These are phyloP conservation scores for Camelus bactrianus DNA, from an alignment of 2,113 vertebrate species.

Conservation along the genomic window DNA sequence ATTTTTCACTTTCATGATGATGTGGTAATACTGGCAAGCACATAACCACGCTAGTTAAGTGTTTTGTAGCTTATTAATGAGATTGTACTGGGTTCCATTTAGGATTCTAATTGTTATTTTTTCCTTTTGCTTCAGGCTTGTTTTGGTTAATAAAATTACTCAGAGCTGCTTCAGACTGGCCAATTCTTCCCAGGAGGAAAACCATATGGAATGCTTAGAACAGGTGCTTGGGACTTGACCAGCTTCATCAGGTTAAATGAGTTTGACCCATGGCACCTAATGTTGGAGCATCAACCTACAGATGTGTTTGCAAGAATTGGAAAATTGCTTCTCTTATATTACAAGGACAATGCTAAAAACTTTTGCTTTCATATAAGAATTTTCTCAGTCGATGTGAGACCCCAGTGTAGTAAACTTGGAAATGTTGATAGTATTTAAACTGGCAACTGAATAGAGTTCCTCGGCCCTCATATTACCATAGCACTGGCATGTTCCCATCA, in stretches of 20 bases:
- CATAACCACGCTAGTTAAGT: neutral
- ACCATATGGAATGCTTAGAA: constrained; percentile 53
- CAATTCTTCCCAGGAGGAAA: constrained; percentile 63
- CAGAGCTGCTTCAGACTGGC: constrained; percentile 61
- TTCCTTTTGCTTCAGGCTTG: constrained; percentile 63
- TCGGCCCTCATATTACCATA: neutral
- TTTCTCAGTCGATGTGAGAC: neutral
- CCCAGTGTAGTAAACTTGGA: constrained; percentile 23
- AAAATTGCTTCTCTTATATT: constrained; percentile 52
- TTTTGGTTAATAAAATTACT: constrained; percentile 63
- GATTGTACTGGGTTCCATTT: constrained; percentile 54
- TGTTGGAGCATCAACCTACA: constrained; percentile 10
- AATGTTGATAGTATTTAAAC: constrained; percentile 34
- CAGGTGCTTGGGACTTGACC: constrained; percentile 69
- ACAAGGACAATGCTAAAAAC: neutral
- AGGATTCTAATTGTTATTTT: constrained; percentile 68
- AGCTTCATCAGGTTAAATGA: constrained; percentile 48
- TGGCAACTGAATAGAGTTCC: neutral
- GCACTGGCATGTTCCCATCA: neutral
- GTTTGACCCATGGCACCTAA: constrained; percentile 15
- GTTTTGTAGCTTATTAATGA: constrained; percentile 56
- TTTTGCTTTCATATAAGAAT: constrained; percentile 44
- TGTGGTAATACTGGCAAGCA: constrained; percentile 40
- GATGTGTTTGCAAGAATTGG: constrained; percentile 47
- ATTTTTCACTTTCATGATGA: constrained; percentile 60